A percentile compares a stretch with the other conserved stretches of the same genome.
These are phyloP conservation scores for Artibeus jamaicensis DNA, from an alignment of 2,797 vertebrate genomes.

Conservation along the genomic window DNA sequence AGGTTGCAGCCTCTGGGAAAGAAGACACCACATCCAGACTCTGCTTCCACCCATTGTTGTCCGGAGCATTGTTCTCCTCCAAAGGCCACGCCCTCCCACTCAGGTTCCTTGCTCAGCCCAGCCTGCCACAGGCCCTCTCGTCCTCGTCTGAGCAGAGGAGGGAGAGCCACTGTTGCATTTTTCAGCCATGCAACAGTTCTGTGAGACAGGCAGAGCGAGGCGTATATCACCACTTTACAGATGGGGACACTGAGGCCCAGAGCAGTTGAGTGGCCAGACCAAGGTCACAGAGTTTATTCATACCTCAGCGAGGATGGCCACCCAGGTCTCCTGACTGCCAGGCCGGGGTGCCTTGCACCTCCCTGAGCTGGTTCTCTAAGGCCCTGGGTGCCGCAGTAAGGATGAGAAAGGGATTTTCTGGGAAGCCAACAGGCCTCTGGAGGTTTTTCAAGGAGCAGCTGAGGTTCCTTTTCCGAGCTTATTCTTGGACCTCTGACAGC, in stretches of 20 bases:
- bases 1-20: slow-evolving; percentile 67
- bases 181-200: not conserved
- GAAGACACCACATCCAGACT: slow-evolving; percentile 38
- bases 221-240: not conserved
- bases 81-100: not conserved
- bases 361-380: not conserved
- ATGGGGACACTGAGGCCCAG: not conserved
- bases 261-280: not conserved
- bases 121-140: not conserved
- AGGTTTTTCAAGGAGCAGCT: not conserved
- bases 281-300: not conserved
- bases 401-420: not conserved
- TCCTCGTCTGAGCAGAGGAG: not conserved
- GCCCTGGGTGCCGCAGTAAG: not conserved
- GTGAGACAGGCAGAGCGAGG: not conserved
- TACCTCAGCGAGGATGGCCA: not conserved
- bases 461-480: not conserved
- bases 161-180: not conserved
- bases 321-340: not conserved
- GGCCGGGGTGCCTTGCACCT: not conserved
- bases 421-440: not conserved
- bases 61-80: not conserved
- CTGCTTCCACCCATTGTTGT: slow-evolving; percentile 52
- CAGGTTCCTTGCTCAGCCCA: not conserved
- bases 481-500: not conserved